These are phyloP conservation scores for Eristalis pertinax DNA, from an alignment of 2,888 invertebrate species.

Conservation along the genomic window DNA sequence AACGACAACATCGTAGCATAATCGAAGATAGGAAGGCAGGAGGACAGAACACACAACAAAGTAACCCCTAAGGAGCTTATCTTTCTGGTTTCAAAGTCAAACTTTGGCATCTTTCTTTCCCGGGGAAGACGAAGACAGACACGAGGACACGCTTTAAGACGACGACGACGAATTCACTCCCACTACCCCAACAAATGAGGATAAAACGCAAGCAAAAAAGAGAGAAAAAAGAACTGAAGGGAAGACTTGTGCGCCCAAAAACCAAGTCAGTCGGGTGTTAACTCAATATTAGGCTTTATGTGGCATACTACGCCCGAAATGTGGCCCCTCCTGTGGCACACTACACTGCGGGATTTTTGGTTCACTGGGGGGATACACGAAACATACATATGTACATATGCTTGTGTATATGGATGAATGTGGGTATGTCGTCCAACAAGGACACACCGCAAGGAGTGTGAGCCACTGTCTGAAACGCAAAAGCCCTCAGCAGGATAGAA, in stretches of 20 bases:
- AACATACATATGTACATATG: neutral
- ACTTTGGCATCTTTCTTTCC: constrained; percentile 47
- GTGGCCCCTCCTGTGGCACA: constrained; percentile 11
- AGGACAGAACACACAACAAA: constrained; percentile 51
- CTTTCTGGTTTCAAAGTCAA: constrained; percentile 69
- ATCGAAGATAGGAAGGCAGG: neutral
- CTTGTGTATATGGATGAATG: constrained; percentile 20
- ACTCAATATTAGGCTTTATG: constrained; percentile 69
- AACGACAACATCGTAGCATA: neutral
- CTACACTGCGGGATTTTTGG: constrained; percentile 40
- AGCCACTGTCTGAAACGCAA: constrained; percentile 59
- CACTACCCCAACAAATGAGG: constrained; percentile 49
- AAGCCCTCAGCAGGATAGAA: constrained; percentile 33
- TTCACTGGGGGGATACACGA: constrained; percentile 52
- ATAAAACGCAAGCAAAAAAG: neutral
- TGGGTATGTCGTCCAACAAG: constrained; percentile 68
- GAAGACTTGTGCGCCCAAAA: constrained; percentile 73
- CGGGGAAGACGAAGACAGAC: constrained; percentile 24
- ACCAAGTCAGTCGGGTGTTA: constrained; percentile 76
- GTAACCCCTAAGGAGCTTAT: constrained; percentile 71
- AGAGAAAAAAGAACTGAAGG: neutral
- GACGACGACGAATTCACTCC: constrained; percentile 42
- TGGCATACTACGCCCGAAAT: constrained; percentile 38
- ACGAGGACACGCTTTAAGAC: constrained; percentile 51
- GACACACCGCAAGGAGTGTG: constrained; percentile 20